phyloP scores from a whole-genome alignment of 2,888 invertebrate genomes.

The Nemotelus pantherinus region DNA sequence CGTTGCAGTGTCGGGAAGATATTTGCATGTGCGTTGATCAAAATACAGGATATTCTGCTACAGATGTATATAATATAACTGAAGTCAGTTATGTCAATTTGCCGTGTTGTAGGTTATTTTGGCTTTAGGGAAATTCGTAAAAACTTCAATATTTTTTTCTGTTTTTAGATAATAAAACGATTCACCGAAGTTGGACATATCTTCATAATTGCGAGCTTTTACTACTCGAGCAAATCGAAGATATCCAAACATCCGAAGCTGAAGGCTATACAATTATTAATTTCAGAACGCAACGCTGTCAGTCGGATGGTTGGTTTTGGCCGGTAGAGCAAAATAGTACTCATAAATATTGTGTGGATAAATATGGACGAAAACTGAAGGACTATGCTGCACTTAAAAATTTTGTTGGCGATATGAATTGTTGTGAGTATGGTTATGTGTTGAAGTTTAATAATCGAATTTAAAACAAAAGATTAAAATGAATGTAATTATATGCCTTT shows the following conservation, averaged over 20 bases:
- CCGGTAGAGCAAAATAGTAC: constrained; percentile 60
- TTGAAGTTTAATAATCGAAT: background rate
- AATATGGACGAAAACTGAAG: constrained; percentile 67
- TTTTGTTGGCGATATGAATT: constrained; percentile 67
- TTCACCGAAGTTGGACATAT: constrained; percentile 61
- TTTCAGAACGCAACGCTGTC: constrained; percentile 64
- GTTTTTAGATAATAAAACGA: constrained; percentile 59
- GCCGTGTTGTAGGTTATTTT: constrained; percentile 65
- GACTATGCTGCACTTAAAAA: constrained; percentile 65
- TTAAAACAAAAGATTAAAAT: background rate
- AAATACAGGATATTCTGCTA: constrained; percentile 66
- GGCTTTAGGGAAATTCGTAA: background rate
- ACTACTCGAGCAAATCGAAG: constrained; percentile 57
- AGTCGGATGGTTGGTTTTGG: constrained; percentile 67
- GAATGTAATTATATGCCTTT: no score
- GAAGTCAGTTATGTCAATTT: constrained; percentile 61
- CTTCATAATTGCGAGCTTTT: constrained; percentile 64
- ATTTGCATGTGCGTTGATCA: constrained; percentile 72
- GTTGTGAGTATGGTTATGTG: constrained; percentile 67
- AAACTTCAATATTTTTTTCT: background rate
- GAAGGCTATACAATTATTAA: constrained; percentile 60
- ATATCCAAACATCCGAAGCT: constrained; percentile 57
- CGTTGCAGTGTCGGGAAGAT: constrained; percentile 72
- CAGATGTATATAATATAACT: constrained; percentile 60
- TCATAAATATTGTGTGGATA: constrained; percentile 70